Base-by-base conservation (phyloP, 2,113 vertebrate genomes). In the Gallinago media region DNA sequence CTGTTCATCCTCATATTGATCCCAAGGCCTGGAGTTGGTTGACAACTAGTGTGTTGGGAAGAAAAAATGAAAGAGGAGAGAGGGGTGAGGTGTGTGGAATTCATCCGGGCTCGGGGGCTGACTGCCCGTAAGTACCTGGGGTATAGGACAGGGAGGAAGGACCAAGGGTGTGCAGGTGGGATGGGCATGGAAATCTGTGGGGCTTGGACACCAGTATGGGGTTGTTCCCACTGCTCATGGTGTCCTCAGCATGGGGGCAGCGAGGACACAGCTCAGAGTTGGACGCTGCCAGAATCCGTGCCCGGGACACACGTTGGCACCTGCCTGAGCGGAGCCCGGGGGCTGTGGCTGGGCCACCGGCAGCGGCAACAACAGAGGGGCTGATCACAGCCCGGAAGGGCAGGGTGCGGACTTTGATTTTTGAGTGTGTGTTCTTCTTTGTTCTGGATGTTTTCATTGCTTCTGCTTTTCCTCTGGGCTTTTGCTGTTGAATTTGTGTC, bases 391-490 rank as follows among this genome's bases (percentile, higher is more conserved):
- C 44, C 70, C 36, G 62, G 63, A 52, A 65, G 16, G 42, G 8
- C 14, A 62, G 27, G 21, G 32, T 23, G 31, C 7, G 21, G 76
- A 38, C 76, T 70, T 73, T 70, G 55, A 34, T 71, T 42, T 83
- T 34, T 36, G 31, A 70, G 59, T 29, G 42, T 40, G 26, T 42
- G 27, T 34, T 85, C 63, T 47, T 81, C 29, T 65, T 91, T 85
- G 34, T 72, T 72, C 36, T 52, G 63, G 18, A 40, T 0, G 1
- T 76, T 79, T 85, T 76, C 46, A 72, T 72, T 76, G n/a, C 56
- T 91, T 80, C 83, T 88, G 46, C 79, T 91, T 95, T 93, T 88
- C 31, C 36, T 80, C 34, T 71, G n/a, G 29, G 11, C 15, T 74
- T 88, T 71, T 55, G 29, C 54, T 42, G 19, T 22, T 47, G 47